phyloP scores from a whole-genome alignment of 2,797 vertebrate genomes.

The Pyrocephalus nanus region DNA sequence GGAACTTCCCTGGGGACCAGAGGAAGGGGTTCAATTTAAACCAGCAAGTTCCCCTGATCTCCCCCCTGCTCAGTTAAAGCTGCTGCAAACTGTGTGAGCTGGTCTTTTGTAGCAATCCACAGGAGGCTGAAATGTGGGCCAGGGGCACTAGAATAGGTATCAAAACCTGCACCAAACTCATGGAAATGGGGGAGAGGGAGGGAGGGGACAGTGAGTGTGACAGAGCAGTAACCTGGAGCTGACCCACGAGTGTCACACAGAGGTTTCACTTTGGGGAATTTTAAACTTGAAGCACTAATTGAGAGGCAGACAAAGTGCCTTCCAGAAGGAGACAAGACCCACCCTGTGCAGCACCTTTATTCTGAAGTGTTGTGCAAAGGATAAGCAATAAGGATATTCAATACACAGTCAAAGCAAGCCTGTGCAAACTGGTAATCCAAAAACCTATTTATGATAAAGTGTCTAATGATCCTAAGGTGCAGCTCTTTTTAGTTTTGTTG shows the following conservation, averaged over 20 bases:
- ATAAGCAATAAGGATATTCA: neutral
- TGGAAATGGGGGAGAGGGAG: neutral
- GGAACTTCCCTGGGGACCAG: neutral
- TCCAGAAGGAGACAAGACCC: neutral
- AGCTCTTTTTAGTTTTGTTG: neutral
- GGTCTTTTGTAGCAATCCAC: neutral
- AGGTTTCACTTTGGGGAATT: neutral
- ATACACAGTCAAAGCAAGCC: neutral
- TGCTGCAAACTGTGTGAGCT: neutral
- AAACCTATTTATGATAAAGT: neutral
- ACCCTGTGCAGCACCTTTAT: neutral
- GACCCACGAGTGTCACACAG: neutral
- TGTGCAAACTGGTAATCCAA: neutral
- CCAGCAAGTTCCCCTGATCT: neutral
- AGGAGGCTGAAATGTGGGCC: neutral
- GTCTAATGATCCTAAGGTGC: neutral
- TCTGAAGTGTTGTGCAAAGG: neutral
- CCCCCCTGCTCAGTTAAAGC: neutral
- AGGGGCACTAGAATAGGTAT: neutral
- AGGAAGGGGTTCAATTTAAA: neutral
- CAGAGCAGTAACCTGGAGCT: neutral
- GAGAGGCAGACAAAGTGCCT: neutral
- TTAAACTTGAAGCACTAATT: neutral
- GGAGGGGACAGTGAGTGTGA: neutral
- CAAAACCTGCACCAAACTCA: neutral